Conservation (phyloP, 53 echinoderm and acorn worm species). For the Patiria pectinifera region DNA sequence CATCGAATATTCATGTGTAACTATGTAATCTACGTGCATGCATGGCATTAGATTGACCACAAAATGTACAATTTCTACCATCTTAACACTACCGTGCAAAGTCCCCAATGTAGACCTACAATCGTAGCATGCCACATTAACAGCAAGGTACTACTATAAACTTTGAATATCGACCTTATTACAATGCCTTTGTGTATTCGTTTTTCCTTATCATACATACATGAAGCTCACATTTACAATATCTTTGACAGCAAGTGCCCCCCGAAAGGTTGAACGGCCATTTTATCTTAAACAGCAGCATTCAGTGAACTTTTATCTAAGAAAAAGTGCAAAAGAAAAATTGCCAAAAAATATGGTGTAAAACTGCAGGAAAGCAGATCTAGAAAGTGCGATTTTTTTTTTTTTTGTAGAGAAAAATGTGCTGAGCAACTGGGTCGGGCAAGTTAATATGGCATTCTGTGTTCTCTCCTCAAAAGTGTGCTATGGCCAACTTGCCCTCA, state of each 20-base stretch:
- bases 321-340: neutral
- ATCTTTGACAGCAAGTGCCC: conserved; percentile 11
- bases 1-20: too few species aligned
- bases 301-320: neutral
- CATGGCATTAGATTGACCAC: too few species aligned
- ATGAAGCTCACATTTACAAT: conserved; percentile 57
- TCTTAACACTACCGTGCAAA: too few species aligned
- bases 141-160: conserved; percentile 25
- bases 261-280: neutral
- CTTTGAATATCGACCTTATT: conserved; percentile 3
- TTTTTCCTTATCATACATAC: conserved; percentile 5
- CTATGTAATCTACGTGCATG: too few species aligned
- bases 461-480: too few species aligned
- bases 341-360: too few species aligned
- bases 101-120: too few species aligned
- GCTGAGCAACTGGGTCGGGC: too few species aligned
- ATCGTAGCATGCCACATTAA: neutral
- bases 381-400: neutral
- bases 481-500: too few species aligned
- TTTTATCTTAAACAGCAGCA: neutral
- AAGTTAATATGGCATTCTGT: too few species aligned
- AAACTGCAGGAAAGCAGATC: neutral
- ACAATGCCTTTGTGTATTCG: conserved; percentile 11
- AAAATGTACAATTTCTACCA: too few species aligned
- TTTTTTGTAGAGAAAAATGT: too few species aligned